phyloP scores from a whole-genome alignment of 2,113 vertebrate genomes.

The Zeus faber region DNA sequence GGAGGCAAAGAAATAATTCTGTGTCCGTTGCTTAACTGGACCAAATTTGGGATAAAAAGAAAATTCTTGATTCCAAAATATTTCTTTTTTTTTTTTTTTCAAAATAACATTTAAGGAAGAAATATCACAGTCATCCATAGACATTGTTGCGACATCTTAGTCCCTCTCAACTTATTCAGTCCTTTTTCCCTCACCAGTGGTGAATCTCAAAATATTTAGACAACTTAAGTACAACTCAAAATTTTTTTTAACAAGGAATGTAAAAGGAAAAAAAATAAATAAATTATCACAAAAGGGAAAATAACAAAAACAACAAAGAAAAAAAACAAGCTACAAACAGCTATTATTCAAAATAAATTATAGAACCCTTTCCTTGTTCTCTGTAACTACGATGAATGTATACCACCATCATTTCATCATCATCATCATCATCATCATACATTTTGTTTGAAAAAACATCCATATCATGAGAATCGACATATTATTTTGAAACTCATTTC shows the following conservation, averaged over 20 bases:
- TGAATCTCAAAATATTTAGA: too few relatives aligned
- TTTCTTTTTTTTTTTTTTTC: not conserved
- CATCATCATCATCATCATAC: too few relatives aligned
- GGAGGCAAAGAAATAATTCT: too few relatives aligned
- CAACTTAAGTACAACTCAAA: too few relatives aligned
- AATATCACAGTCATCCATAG: too few relatives aligned
- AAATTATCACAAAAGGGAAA: conserved; percentile 23
- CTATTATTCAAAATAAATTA: conserved; percentile 60
- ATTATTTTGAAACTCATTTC: conserved; percentile 27
- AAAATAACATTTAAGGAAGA: too few relatives aligned
- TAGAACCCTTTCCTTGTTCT: conserved; percentile 13
- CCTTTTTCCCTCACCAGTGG: too few relatives aligned
- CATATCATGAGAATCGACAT: not conserved
- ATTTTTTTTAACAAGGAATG: conserved; percentile 34
- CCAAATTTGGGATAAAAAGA: too few relatives aligned
- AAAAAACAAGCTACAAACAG: conserved; percentile 42
- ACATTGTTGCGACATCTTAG: too few relatives aligned
- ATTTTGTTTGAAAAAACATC: not conserved
- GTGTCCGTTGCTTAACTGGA: too few relatives aligned
- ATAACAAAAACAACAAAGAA: not conserved
- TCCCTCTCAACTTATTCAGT: too few relatives aligned
- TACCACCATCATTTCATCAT: conserved; percentile 7
- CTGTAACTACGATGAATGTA: conserved; percentile 27
- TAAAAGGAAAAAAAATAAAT: conserved; percentile 39
- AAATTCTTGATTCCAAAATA: too few relatives aligned